phyloP scores from a whole-genome alignment of 2,888 invertebrate genomes.

The Sminthurinus aureus region DNA sequence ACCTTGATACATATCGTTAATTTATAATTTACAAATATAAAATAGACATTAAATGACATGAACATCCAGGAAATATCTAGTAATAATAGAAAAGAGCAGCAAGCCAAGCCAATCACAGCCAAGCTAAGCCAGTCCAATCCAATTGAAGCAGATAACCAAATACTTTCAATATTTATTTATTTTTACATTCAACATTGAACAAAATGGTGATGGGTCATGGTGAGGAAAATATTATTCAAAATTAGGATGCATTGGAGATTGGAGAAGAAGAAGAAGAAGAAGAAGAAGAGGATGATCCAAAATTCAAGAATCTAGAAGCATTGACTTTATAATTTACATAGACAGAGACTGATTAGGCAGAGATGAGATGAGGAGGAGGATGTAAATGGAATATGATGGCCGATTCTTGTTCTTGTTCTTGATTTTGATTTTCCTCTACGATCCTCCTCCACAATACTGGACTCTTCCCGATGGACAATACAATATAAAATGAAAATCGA shows the following conservation, averaged over 20 bases:
- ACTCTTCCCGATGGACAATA: constrained; percentile 39
- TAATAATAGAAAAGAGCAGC: no score
- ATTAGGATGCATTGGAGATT: not conserved
- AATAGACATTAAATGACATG: no score
- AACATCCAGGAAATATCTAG: no score
- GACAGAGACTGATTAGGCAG: no score
- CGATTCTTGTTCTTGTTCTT: not conserved
- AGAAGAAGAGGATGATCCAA: not conserved
- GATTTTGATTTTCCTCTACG: not conserved
- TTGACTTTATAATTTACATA: no score
- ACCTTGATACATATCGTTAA: no score
- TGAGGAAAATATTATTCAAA: not conserved
- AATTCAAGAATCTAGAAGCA: not conserved
- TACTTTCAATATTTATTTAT: no score
- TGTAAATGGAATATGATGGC: not conserved
- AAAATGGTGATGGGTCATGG: not conserved
- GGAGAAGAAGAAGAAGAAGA: constrained; percentile 4
- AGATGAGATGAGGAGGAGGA: not conserved
- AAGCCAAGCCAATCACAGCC: no score
- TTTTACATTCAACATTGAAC: no score
- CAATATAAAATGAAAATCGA: constrained; percentile 23
- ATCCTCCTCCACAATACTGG: constrained; percentile 32
- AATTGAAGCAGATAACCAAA: no score
- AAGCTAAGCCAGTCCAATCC: no score
- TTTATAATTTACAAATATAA: no score